phyloP scores from a whole-genome alignment of 2,797 vertebrate genomes.

The Ctenopoma kingsleyae region DNA sequence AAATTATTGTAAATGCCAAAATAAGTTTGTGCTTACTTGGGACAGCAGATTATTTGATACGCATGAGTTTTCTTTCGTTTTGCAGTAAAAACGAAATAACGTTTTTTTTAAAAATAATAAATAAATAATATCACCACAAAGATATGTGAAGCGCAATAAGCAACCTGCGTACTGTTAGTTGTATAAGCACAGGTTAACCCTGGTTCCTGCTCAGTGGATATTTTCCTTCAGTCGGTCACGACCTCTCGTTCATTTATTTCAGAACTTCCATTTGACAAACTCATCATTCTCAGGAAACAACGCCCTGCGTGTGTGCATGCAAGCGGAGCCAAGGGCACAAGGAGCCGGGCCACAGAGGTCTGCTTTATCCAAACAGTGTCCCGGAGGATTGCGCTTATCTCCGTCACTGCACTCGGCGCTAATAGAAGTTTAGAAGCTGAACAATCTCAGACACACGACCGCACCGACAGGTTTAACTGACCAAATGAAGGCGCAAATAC shows the following conservation, averaged over 20 bases:
- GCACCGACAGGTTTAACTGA: conserved; percentile 3
- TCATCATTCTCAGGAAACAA: conserved; percentile 84
- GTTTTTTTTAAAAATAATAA: neutral
- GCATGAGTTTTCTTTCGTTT: neutral
- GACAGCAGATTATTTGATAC: no score
- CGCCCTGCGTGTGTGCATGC: conserved; percentile 75
- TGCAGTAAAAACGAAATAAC: neutral
- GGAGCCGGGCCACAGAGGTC: conserved; percentile 61
- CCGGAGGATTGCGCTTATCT: conserved; percentile 63
- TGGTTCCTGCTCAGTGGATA: conserved; percentile 61
- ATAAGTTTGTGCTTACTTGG: no score
- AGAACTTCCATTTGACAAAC: conserved; percentile 76
- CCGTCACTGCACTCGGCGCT: conserved; percentile 18
- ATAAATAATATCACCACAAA: neutral
- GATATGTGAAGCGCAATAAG: neutral
- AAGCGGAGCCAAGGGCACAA: conserved; percentile 66
- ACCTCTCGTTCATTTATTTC: conserved; percentile 74
- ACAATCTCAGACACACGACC: conserved; percentile 14
- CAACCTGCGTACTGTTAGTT: conserved; percentile 45
- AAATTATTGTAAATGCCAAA: no score
- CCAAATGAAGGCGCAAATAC: conserved; percentile 13
- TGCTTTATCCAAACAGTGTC: conserved; percentile 69
- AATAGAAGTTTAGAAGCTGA: conserved; percentile 21
- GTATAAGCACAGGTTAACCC: conserved; percentile 65
- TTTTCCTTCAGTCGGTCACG: conserved; percentile 71